A percentile compares a stretch with the other conserved stretches of the same genome.
Evolutionary conservation across 2,113 vertebrate species (phyloP).

Genomic region (Anoura caudifer): DNA sequence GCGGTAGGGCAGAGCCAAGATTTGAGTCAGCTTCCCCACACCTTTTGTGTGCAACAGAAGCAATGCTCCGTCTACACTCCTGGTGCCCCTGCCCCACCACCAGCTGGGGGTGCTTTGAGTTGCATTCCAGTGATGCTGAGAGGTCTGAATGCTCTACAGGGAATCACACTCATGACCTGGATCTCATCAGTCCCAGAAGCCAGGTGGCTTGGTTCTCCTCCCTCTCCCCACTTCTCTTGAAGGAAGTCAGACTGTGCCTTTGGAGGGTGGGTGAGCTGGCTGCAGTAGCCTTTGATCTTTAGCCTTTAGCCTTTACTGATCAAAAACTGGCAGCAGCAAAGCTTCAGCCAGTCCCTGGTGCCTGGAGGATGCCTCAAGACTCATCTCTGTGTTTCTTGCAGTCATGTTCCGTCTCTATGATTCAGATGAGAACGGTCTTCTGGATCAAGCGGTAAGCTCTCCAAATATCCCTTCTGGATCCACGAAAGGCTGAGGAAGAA

Average conservation of each 20-base stretch:
- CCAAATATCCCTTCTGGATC: not conserved
- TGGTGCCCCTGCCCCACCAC: not conserved
- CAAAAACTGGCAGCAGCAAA: not conserved
- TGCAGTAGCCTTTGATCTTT: not conserved
- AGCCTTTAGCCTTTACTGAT: no score
- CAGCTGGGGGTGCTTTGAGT: not conserved
- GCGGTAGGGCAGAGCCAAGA: not conserved
- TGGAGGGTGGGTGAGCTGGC: not conserved
- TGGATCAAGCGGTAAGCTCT: constrained; percentile 92
- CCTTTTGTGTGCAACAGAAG: not conserved
- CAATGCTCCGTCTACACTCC: accelerated
- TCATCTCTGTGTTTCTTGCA: constrained; percentile 78
- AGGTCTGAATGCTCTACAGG: not conserved
- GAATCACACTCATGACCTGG: not conserved
- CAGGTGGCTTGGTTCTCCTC: not conserved
- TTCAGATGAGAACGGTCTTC: constrained; percentile 91
- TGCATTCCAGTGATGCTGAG: not conserved
- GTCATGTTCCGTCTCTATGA: constrained; percentile 98
- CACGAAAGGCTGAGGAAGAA: not conserved
- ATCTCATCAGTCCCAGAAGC: not conserved
- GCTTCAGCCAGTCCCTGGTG: not conserved
- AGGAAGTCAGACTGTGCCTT: not conserved
- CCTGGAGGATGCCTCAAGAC: not conserved
- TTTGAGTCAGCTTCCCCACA: not conserved
- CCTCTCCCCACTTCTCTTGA: not conserved